phyloP scores from a whole-genome alignment of 1,140 invertebrate species.

The Lordiphosa collinella region DNA sequence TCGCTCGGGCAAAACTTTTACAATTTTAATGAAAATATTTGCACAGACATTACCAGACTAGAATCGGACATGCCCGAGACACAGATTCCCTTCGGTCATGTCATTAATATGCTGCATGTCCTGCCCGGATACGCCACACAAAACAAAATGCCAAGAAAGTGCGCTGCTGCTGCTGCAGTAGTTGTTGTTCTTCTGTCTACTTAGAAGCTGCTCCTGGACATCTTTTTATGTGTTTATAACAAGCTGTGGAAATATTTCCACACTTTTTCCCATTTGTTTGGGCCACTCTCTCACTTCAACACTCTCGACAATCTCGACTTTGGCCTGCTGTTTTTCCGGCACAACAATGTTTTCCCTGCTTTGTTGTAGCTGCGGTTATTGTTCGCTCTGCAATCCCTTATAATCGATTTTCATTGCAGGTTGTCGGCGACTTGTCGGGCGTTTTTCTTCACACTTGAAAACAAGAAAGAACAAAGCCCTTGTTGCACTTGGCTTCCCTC shows the following conservation, averaged over 20 bases:
- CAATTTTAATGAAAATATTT: conserved; percentile 65
- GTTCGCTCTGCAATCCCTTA: conserved; percentile 26
- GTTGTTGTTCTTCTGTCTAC: conserved; percentile 17
- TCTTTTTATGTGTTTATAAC: conserved; percentile 53
- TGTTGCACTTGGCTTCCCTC: conserved; percentile 34
- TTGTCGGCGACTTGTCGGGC: conserved; percentile 2
- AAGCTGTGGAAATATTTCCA: conserved; percentile 62
- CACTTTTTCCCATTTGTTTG: conserved; percentile 41
- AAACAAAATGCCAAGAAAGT: conserved; percentile 7
- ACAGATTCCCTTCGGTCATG: conserved; percentile 25
- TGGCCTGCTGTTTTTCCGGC: conserved; percentile 15
- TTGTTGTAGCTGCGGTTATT: conserved; percentile 24
- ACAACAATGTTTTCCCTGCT: conserved; percentile 13
- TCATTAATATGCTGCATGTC: conserved; percentile 59
- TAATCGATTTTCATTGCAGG: conserved; percentile 53
- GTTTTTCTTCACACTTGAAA: conserved; percentile 50
- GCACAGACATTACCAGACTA: conserved; percentile 32
- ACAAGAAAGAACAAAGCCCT: conserved; percentile 31
- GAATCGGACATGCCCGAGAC: conserved; percentile 21
- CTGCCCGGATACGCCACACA: conserved; percentile 7
- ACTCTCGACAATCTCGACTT: conserved; percentile 18
- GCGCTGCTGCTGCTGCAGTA: background rate
- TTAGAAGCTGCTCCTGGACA: conserved; percentile 9
- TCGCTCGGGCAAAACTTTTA: conserved; percentile 41
- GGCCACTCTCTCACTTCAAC: conserved; percentile 12